phyloP scores from a whole-genome alignment of 2,888 invertebrate genomes.

The Lasioglossum pauxillum region DNA sequence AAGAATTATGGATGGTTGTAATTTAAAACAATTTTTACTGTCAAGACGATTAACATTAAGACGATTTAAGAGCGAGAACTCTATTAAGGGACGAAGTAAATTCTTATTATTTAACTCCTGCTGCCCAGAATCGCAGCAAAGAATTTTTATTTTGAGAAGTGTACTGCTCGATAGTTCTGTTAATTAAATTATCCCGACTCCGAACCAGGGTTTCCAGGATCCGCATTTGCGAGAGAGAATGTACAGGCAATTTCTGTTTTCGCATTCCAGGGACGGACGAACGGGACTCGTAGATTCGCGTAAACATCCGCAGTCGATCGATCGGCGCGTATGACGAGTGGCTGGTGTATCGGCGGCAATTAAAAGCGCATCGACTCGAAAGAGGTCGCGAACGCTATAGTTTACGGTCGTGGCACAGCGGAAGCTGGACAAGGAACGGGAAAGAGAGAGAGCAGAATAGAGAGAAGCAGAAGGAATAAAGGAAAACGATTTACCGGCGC shows the following conservation, averaged over 20 bases:
- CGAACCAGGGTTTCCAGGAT: too few relatives aligned
- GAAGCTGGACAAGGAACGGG: neutral
- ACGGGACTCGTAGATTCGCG: neutral
- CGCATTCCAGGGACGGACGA: neutral
- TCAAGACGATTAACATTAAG: too few relatives aligned
- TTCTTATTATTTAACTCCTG: too few relatives aligned
- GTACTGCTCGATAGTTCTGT: neutral
- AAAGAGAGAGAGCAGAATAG: neutral
- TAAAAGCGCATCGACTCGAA: slow-evolving; percentile 26
- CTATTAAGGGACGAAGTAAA: too few relatives aligned
- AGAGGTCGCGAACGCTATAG: neutral
- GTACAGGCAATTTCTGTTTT: neutral
- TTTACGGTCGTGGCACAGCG: slow-evolving; percentile 7
- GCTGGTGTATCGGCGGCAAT: neutral
- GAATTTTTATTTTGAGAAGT: too few relatives aligned
- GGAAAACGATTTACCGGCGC: slow-evolving; percentile 28
- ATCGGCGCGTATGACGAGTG: neutral
- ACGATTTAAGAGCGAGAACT: too few relatives aligned
- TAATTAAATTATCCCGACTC: neutral
- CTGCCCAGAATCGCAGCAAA: too few relatives aligned
- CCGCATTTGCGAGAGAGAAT: too few relatives aligned
- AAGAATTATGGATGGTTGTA: too few relatives aligned
- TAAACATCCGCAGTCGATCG: slow-evolving; percentile 1
- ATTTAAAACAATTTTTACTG: too few relatives aligned
- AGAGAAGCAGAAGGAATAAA: slow-evolving; percentile 5